Base-by-base conservation (phyloP, 2,888 invertebrate genomes). In the Drosophila austrosaltans region DNA sequence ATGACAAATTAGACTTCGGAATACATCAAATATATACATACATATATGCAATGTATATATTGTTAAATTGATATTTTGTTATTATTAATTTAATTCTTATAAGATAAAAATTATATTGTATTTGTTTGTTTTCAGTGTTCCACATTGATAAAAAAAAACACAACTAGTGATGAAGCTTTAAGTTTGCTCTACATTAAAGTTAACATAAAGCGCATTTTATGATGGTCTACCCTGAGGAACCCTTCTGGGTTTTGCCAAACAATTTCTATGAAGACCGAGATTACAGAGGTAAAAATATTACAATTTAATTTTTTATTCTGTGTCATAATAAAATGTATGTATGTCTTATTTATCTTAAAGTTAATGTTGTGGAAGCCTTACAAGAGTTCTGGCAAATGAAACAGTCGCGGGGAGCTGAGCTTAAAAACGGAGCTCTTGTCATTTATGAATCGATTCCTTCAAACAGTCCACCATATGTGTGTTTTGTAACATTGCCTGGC, bases 381-480 rank as follows among this genome's bases (percentile, higher is more conserved):
- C 98, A 98, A 93, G 98, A 98, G 93, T 98, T 98, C 93, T 98
- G 98, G 98, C 98, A 98, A 93, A 97, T 98, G 97, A 98, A 98
- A 93, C 96, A 97, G 82, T 95, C 97, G 61, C 94, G 97, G 73
- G 97, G 97, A 79, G 95, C 96, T 20, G 97, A 97, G 87, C 93
- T 97, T 76, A 95, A 96, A 87, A 96, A 97, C 89, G 98, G 97
- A 69, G 98, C 98, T 22, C 94, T 98, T 85, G 98, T 98, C 84
- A 97, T 98, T 91, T 98, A 98, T 93, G 98, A 98, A 94, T 98
- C 98, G 2, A 97, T 98, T 79, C 98, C 98, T 36, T 96, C 97
- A 40, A 96, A 96, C 77, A 96, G 96, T 90, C 97, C 97, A 78
- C 98, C 98, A 44, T 98, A 98, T 92, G 97, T 98, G 63, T 98